Conservation (phyloP, 2,797 vertebrate genomes). For the Fundulus diaphanus region DNA sequence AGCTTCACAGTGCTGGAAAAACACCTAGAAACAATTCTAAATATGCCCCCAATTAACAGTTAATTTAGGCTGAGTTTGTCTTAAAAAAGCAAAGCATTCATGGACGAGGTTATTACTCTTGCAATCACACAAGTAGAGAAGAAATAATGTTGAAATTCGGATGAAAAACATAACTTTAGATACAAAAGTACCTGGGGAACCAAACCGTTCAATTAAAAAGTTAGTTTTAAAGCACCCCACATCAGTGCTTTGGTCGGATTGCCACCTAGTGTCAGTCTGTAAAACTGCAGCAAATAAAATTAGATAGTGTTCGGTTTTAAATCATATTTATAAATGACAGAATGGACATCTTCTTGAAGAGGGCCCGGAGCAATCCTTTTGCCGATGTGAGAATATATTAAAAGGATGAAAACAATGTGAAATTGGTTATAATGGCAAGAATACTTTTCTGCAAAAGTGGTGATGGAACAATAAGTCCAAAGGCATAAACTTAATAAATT, state of each 20-base stretch:
- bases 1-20: neutral
- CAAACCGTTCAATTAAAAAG: neutral
- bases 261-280: slow-evolving; percentile 36
- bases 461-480: neutral
- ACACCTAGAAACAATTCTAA: neutral
- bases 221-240: neutral
- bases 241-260: slow-evolving; percentile 8
- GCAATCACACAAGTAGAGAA: neutral
- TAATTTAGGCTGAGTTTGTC: neutral
- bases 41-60: neutral
- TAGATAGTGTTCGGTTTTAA: neutral
- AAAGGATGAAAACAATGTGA: neutral
- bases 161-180: neutral
- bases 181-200: neutral
- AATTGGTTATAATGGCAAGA: neutral
- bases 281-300: slow-evolving; percentile 3
- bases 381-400: neutral
- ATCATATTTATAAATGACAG: neutral
- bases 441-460: neutral
- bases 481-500: neutral
- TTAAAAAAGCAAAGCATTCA: neutral
- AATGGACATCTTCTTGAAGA: neutral
- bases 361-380: no score
- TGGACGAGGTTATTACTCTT: neutral
- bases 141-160: no score